Base-by-base conservation (phyloP, 2,797 vertebrate species). In the Hoplostethus mediterraneus region DNA sequence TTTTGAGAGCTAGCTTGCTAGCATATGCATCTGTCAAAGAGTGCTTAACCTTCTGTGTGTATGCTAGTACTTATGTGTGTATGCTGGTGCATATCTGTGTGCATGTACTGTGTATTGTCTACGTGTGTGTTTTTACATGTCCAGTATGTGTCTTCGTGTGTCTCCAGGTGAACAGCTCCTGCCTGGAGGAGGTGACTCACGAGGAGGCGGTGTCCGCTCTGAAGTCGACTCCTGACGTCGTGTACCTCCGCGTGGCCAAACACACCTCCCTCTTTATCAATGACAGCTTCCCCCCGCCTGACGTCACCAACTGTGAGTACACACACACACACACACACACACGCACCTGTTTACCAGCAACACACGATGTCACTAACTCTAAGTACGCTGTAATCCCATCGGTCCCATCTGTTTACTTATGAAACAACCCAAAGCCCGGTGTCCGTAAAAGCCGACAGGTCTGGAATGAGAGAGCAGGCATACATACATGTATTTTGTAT, bases 131-230 rank as follows among this genome's bases (percentile, higher is more conserved):
- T n/a, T 62, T 10, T 45, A 16, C 2, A 4, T 52, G 10, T 42
- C 14, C 5, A 0, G 2, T 16, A 1, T 40, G 5, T 65, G 16
- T 57, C 1, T 13, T 21, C 55, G 59, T 63, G 58, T 59, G 13
- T 73, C 12, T 71, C 21, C 77, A 99, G 98, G 98, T 99, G 54
- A 99, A 99, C 64, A 90, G 89, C 59, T 92, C 88, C 60, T 94
- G 92, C 85, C 86, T 95, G 85, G 98, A 99, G 93, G 98, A 99
- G 87, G 98, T 99, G 76, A 96, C 95, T 81, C 98, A 99, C 30
- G 98, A 99, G 92, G 98, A 99, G 67, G 98, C 98, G 9, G 98
- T 99, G 83, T 95, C 96, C 8, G 98, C 97, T 81, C 95, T 99
- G 85, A 99, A 99, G 92, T 98, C 97, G 49, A 99, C 98, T 9